Conservation (phyloP, 2,797 vertebrate genomes). For the Smutsia temminckii region DNA sequence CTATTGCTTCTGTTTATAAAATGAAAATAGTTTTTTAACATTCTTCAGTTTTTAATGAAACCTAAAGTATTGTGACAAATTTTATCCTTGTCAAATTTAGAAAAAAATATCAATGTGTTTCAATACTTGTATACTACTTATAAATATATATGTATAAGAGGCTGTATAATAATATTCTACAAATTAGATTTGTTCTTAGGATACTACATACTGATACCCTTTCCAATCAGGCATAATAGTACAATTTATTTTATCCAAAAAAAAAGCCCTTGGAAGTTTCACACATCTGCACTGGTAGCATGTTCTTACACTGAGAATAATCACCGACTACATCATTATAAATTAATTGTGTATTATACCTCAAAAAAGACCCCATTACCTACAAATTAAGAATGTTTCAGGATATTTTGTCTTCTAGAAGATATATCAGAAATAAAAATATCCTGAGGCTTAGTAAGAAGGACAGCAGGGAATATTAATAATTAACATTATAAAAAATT, state of each 20-base stretch:
- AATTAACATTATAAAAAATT: not conserved
- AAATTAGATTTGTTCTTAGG: not conserved
- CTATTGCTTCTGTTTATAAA: not conserved
- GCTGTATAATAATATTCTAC: not conserved
- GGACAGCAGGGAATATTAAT: not conserved
- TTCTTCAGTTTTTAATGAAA: not conserved
- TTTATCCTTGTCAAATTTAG: not conserved
- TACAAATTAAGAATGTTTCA: not conserved
- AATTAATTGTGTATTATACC: not conserved
- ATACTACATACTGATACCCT: not conserved
- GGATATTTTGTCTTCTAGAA: not conserved
- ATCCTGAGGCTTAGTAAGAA: not conserved
- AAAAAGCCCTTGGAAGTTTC: not conserved
- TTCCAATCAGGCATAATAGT: not conserved
- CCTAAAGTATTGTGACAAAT: not conserved
- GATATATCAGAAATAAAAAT: not conserved
- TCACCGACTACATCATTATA: not conserved
- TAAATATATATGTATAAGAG: not conserved
- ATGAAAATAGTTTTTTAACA: not conserved
- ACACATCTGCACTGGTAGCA: not conserved
- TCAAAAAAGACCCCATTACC: not conserved
- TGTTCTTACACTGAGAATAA: not conserved
- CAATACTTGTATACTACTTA: not conserved
- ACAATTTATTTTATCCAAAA: not conserved
- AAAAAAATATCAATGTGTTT: not conserved